phyloP scores from a whole-genome alignment of 2,888 invertebrate genomes.

The Colostygia pectinataria region DNA sequence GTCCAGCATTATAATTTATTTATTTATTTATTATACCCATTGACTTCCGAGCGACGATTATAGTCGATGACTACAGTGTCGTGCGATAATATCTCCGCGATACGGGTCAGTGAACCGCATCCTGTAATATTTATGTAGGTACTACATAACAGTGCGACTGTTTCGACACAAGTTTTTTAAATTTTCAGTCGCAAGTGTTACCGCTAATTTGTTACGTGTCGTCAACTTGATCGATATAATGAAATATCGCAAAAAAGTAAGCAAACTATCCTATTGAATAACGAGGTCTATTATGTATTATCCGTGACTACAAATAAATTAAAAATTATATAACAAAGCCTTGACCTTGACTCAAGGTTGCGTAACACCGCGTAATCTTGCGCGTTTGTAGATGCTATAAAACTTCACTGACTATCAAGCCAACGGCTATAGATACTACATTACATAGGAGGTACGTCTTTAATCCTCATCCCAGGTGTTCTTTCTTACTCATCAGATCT shows the following conservation, averaged over 20 bases:
- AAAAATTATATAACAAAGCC: conserved; percentile 21
- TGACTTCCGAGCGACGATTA: too few relatives aligned
- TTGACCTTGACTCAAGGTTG: conserved; percentile 21
- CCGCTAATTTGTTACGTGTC: conserved; percentile 7
- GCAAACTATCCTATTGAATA: conserved; percentile 8
- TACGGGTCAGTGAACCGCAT: conserved; percentile 2
- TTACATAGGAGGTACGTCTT: too few relatives aligned
- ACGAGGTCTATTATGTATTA: conserved; percentile 1
- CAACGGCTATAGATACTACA: conserved; percentile 1
- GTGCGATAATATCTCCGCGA: neutral
- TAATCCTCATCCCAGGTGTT: too few relatives aligned
- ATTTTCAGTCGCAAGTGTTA: conserved; percentile 11
- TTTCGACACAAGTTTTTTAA: too few relatives aligned
- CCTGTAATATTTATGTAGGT: neutral
- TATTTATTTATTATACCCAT: too few relatives aligned
- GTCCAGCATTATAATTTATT: too few relatives aligned
- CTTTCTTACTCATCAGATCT: too few relatives aligned
- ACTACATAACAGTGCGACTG: too few relatives aligned
- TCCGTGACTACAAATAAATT: conserved; percentile 14
- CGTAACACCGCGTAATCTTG: conserved; percentile 14
- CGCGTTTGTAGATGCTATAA: conserved; percentile 12
- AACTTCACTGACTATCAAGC: neutral
- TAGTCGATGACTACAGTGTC: too few relatives aligned
- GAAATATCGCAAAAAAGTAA: conserved; percentile 10
- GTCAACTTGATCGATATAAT: neutral